Evolutionary conservation across 2,797 vertebrate species (phyloP).

Genomic region (Hybognathus amarus): DNA sequence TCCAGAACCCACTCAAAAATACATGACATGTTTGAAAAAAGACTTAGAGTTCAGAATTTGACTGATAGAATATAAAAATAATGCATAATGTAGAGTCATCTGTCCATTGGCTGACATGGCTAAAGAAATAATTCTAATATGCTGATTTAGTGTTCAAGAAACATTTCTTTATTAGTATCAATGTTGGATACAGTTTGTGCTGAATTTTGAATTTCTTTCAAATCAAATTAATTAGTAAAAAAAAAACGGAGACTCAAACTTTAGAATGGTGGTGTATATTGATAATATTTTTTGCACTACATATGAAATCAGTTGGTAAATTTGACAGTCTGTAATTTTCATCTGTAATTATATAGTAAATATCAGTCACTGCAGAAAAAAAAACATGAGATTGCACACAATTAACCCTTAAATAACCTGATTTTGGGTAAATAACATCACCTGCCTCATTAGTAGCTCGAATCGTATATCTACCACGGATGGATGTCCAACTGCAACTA

Average conservation of each 20-base stretch:
- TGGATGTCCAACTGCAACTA: neutral
- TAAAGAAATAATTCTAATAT: neutral
- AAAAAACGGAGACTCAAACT: no score
- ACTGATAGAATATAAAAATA: neutral
- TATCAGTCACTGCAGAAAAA: neutral
- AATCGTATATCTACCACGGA: neutral
- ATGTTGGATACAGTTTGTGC: neutral
- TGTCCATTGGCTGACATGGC: neutral
- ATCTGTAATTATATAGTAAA: neutral
- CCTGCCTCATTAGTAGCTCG: no score
- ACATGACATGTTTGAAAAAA: neutral
- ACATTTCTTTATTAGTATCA: neutral
- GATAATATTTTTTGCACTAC: neutral
- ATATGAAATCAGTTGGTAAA: neutral
- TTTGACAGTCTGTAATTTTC: neutral
- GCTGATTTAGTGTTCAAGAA: neutral
- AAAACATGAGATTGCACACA: no score
- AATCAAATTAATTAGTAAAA: no score
- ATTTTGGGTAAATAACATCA: no score
- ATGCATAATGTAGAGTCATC: neutral
- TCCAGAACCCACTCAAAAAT: neutral
- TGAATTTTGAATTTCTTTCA: no score
- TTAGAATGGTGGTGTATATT: neutral
- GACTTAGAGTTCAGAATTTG: neutral
- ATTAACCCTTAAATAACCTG: no score